These are phyloP conservation scores for Sinocyclocheilus rhinocerous DNA, from an alignment of 2,113 vertebrate genomes.

Conservation along the genomic window DNA sequence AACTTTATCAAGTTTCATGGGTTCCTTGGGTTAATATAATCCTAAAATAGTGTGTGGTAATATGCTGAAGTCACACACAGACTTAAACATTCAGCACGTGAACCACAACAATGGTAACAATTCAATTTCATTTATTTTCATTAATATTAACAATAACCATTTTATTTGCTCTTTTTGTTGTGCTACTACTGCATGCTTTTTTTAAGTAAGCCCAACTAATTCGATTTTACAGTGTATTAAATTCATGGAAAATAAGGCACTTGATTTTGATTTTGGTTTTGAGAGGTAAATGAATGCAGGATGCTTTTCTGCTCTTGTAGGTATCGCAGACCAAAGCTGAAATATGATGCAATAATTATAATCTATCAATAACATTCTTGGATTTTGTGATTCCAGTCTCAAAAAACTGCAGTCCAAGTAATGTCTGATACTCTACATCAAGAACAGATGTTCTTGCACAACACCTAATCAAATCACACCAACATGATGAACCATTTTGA, in stretches of 20 bases:
- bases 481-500: not conserved
- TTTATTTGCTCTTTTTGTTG: too few species aligned
- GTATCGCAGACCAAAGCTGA: not conserved
- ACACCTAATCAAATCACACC: not conserved
- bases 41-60: too few species aligned
- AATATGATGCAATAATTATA: not conserved
- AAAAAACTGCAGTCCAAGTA: not conserved
- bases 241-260: constrained; percentile 6
- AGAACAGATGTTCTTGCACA: not conserved
- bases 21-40: too few species aligned
- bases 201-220: too few species aligned
- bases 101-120: too few species aligned
- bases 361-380: not conserved
- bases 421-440: not conserved
- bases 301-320: not conserved
- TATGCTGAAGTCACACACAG: too few species aligned
- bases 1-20: too few species aligned
- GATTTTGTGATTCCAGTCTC: not conserved
- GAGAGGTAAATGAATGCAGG: not conserved
- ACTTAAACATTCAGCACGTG: too few species aligned
- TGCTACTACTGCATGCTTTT: too few species aligned
- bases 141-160: too few species aligned
- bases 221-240: too few species aligned
- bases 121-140: too few species aligned
- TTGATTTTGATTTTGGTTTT: not conserved